phyloP scores from a whole-genome alignment of 92 coral and sea anemone species.

The Nematostella vectensis region DNA sequence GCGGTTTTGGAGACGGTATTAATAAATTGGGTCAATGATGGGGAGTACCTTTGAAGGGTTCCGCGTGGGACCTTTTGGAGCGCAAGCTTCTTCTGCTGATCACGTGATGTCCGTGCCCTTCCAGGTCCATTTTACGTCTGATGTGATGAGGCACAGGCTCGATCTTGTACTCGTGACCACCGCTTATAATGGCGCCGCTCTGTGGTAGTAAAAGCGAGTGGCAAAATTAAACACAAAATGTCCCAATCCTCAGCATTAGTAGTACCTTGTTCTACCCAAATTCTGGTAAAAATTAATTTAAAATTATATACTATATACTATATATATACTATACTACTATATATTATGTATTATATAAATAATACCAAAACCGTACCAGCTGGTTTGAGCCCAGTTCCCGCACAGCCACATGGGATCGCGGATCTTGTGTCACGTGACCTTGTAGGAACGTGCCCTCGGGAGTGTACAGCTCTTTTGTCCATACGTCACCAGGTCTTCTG shows the following conservation, averaged over 20 bases:
- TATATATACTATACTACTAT: too few relatives aligned
- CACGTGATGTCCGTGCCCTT: slow-evolving; percentile 43
- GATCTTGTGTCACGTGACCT: slow-evolving; percentile 52
- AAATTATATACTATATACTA: too few relatives aligned
- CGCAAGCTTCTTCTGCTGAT: slow-evolving; percentile 44
- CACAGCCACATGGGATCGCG: slow-evolving; percentile 54
- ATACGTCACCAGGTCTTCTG: slow-evolving; percentile 2
- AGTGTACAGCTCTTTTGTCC: slow-evolving; percentile 34
- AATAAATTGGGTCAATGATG: too few relatives aligned
- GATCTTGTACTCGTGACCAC: slow-evolving; percentile 39
- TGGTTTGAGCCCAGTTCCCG: slow-evolving; percentile 31
- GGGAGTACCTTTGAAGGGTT: slow-evolving; percentile 26
- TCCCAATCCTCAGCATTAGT: too few relatives aligned
- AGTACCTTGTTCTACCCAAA: too few relatives aligned
- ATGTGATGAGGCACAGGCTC: slow-evolving; percentile 57
- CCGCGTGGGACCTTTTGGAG: slow-evolving; percentile 1
- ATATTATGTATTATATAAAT: too few relatives aligned
- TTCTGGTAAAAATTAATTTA: too few relatives aligned
- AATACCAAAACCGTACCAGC: too few relatives aligned
- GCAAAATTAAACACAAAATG: too few relatives aligned
- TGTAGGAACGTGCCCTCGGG: slow-evolving; percentile 49
- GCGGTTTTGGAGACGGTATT: too few relatives aligned
- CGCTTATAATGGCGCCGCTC: slow-evolving; percentile 54
- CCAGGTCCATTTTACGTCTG: slow-evolving; percentile 12
- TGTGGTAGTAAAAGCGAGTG: slow-evolving; percentile 13